Conservation (phyloP, 92 coral and sea anemone genomes). For the Anthopleura xanthogrammica region DNA sequence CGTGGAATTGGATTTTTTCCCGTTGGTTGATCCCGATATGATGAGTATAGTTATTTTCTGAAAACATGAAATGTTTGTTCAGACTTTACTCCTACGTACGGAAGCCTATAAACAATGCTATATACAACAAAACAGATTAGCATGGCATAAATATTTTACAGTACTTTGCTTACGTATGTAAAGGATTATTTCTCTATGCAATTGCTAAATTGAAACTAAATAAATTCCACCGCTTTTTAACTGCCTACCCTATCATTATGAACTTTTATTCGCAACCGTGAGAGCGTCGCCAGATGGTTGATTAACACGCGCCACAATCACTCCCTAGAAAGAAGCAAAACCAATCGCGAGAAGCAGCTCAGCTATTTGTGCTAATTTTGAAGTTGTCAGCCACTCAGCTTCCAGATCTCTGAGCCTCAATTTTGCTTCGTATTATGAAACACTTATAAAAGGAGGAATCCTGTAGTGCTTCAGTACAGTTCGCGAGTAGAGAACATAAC, state of each 20-base stretch:
- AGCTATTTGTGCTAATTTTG: slow-evolving; percentile 19
- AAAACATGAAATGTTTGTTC: not conserved
- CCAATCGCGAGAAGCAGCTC: slow-evolving; percentile 15
- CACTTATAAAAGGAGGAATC: slow-evolving; percentile 12
- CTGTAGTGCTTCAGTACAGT: slow-evolving; percentile 3
- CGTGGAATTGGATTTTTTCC: not conserved
- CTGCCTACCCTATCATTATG: slow-evolving; percentile 19
- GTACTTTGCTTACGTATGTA: slow-evolving; percentile 13
- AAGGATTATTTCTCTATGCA: slow-evolving; percentile 17
- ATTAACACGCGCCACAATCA: not conserved
- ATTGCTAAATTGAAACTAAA: slow-evolving; percentile 33
- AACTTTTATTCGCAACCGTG: slow-evolving; percentile 28
- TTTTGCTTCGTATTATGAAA: not conserved
- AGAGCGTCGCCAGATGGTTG: slow-evolving; percentile 18
- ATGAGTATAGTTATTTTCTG: not conserved
- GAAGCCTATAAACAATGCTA: not conserved
- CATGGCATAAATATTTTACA: slow-evolving; percentile 23
- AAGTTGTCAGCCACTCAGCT: slow-evolving; percentile 21
- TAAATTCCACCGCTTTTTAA: slow-evolving; percentile 23
- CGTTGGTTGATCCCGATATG: not conserved
- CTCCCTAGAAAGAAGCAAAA: slow-evolving; percentile 16
- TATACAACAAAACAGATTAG: not conserved
- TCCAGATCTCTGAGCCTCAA: not conserved
- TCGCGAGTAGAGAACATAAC: not conserved
- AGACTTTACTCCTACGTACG: slow-evolving; percentile 1